Evolutionary conservation across 2,888 invertebrate genomes (phyloP), one percentile per base, ranked within the genome.

Genomic region (Eretmocerus hayati): DNA sequence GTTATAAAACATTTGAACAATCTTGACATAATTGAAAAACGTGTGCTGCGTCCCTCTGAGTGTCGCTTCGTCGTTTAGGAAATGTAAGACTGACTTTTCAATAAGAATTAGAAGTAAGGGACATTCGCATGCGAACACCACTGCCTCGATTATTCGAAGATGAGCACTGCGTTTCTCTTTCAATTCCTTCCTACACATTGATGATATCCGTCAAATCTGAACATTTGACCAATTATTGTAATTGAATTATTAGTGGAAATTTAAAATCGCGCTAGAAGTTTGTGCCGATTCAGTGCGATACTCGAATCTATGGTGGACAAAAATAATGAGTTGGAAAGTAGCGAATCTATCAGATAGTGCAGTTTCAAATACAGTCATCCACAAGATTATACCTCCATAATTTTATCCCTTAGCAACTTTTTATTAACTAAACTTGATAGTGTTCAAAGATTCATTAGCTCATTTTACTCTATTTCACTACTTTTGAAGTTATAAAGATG

Each of bases 11-110:
- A 39, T 23, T 45, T 42, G 50, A n/a, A n/a, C n/a, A n/a, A n/a
- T n/a, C n/a, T n/a, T n/a, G n/a, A n/a, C n/a, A n/a, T n/a, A n/a
- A n/a, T n/a, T n/a, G n/a, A n/a, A n/a, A n/a, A n/a, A n/a, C n/a
- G n/a, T n/a, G n/a, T 30, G 43, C 32, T 48, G 39, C 36, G 20
- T 38, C 33, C 45, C 32, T 45, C 48, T 53, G 46, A 48, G 48
- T 48, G 26, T 41, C 45, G 52, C 47, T 46, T 53, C 38, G 49
- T 55, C 52, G 52, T 59, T 57, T 60, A 62, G 59, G 58, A 58
- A 58, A 65, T 54, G 65, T 61, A 66, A 67, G 66, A 67, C 67
- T 67, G 66, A 66, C 59, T 65, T 66, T 64, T 65, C 63, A 63
- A 64, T 54, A 50, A 50, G 53, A 54, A 39, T 51, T 50, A 50